Conservation (phyloP, 2,797 vertebrate species). For the Molothrus ater region DNA sequence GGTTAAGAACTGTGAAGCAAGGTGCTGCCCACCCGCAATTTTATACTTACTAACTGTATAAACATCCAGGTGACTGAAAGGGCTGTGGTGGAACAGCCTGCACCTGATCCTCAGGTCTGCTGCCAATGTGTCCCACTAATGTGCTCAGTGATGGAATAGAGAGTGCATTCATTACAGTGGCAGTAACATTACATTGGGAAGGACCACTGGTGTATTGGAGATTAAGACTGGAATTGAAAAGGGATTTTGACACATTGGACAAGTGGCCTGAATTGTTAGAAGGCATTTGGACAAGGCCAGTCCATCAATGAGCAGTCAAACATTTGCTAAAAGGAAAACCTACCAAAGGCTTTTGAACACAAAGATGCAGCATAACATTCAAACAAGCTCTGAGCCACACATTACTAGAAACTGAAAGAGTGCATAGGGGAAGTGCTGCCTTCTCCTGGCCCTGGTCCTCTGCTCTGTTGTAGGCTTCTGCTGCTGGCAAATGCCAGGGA, state of each 20-base stretch:
- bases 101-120: not conserved
- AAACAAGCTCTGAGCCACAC: not conserved
- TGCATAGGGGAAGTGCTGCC: not conserved
- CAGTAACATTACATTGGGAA: not conserved
- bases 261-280: not conserved
- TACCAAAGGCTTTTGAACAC: not conserved
- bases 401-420: not conserved
- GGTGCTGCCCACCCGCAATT: not conserved
- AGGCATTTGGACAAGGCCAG: not conserved
- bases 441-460: not conserved
- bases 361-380: not conserved
- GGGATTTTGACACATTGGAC: not conserved
- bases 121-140: not conserved
- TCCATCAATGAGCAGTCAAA: not conserved
- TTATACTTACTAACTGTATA: not conserved
- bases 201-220: not conserved
- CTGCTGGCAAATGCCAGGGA: not conserved
- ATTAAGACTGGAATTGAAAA: not conserved
- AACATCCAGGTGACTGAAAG: not conserved
- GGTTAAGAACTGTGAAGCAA: not conserved
- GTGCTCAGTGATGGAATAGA: not conserved
- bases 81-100: not conserved
- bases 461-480: not conserved
- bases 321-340: not conserved
- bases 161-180: not conserved